Conservation (phyloP, 2,888 invertebrate genomes). For the Balanococcus diminutus region DNA sequence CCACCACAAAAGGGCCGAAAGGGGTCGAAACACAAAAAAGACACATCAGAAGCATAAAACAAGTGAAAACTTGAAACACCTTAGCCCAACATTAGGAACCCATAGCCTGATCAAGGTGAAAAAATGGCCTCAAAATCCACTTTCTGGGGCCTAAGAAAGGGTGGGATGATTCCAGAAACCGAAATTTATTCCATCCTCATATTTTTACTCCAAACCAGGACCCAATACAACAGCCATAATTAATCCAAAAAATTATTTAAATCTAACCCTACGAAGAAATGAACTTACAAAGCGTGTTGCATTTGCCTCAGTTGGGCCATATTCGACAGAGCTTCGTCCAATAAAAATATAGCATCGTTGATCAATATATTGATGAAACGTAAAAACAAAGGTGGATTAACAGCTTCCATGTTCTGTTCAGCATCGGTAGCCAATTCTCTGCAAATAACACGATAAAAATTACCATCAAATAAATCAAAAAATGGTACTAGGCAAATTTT, state of each 20-base stretch:
- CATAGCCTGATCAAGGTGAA: too few relatives aligned
- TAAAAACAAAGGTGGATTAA: constrained; percentile 88
- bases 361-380: constrained; percentile 95
- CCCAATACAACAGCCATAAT: too few relatives aligned
- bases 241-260: background rate
- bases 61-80: too few relatives aligned
- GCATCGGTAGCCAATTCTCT: constrained; percentile 80
- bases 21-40: too few relatives aligned
- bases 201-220: too few relatives aligned
- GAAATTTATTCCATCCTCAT: too few relatives aligned
- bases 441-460: constrained; percentile 58
- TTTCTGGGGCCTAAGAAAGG: too few relatives aligned
- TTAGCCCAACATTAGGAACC: too few relatives aligned
- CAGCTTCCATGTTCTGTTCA: constrained; percentile 85
- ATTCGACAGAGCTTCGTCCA: constrained; percentile 89
- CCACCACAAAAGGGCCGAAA: too few relatives aligned
- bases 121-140: too few relatives aligned
- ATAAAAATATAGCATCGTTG: constrained; percentile 94
- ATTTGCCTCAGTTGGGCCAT: constrained; percentile 87
- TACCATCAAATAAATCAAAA: background rate
- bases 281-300: constrained; percentile 73
- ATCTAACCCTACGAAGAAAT: background rate
- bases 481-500: background rate
- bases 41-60: too few relatives aligned
- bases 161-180: too few relatives aligned